phyloP scores from a whole-genome alignment of 2,113 vertebrate species.

The Myxocyprinus asiaticus region DNA sequence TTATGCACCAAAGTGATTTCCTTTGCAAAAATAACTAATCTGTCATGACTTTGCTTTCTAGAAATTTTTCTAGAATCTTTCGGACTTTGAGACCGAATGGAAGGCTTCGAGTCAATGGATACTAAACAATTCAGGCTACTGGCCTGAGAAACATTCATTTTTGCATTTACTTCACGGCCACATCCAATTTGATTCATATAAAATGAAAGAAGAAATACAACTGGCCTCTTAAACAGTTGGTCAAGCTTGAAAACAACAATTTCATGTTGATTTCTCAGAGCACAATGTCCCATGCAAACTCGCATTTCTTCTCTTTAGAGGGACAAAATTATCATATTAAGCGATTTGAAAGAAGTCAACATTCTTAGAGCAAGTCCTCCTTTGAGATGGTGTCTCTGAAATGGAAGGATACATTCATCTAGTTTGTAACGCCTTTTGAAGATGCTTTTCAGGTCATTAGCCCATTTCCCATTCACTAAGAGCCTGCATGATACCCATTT shows the following conservation, averaged over 20 bases:
- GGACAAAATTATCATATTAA: conserved; percentile 46
- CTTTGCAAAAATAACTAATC: too few relatives aligned
- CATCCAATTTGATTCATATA: too few relatives aligned
- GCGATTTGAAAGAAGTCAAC: conserved; percentile 38
- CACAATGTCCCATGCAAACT: neutral
- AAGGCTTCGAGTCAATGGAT: neutral
- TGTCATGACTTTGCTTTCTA: neutral
- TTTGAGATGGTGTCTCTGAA: conserved; percentile 47
- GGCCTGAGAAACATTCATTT: neutral
- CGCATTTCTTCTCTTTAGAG: conserved; percentile 28
- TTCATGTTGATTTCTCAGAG: conserved; percentile 19
- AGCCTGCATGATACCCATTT: conserved; percentile 60
- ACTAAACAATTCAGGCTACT: neutral
- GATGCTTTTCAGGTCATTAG: conserved; percentile 64
- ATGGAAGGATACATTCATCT: conserved; percentile 53
- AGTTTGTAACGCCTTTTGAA: conserved; percentile 60
- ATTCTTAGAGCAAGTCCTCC: conserved; percentile 39
- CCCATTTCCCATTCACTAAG: conserved; percentile 59
- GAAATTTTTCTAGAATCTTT: neutral
- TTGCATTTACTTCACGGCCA: neutral
- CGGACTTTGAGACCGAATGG: neutral
- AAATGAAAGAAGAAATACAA: too few relatives aligned
- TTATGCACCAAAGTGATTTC: too few relatives aligned
- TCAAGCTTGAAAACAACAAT: neutral
- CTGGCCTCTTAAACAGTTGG: conserved; percentile 16